Evolutionary conservation across 2,113 vertebrate species (phyloP).

Genomic region (Paradoxurus hermaphroditus): DNA sequence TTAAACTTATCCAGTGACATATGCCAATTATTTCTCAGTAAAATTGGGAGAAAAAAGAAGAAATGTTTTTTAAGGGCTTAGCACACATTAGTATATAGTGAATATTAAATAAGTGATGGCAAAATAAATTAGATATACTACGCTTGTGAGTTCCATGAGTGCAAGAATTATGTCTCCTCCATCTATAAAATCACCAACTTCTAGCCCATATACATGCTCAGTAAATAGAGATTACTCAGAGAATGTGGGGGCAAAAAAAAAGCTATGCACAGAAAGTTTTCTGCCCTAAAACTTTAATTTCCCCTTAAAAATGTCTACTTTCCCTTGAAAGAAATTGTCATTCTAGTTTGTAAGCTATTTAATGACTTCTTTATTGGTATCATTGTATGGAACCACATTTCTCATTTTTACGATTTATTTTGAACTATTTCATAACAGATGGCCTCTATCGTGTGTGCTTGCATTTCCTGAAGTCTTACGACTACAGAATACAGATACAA

Average conservation of each 20-base stretch:
- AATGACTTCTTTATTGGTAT: not conserved
- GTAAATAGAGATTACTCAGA: not conserved
- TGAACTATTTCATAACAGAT: conserved; percentile 13
- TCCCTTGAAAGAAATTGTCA: not conserved
- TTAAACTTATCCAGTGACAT: not conserved
- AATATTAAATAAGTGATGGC: not conserved
- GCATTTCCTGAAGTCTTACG: not conserved
- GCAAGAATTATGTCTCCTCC: not conserved
- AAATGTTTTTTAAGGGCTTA: not conserved
- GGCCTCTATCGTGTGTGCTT: not conserved
- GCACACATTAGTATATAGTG: not conserved
- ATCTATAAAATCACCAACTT: not conserved
- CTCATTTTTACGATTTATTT: not conserved
- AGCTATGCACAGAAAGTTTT: not conserved
- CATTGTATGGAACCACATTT: not conserved
- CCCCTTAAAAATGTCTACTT: not conserved
- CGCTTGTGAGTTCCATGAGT: not conserved
- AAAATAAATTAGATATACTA: not conserved
- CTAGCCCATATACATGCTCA: not conserved
- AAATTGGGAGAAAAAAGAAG: not conserved
- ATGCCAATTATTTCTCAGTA: not conserved
- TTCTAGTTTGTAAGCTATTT: conserved; percentile 10
- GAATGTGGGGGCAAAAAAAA: not conserved
- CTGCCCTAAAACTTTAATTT: not conserved
- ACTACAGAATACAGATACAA: not conserved